Evolutionary conservation across 2,797 vertebrate genomes (phyloP).

Genomic region (Coregonus suidteri): DNA sequence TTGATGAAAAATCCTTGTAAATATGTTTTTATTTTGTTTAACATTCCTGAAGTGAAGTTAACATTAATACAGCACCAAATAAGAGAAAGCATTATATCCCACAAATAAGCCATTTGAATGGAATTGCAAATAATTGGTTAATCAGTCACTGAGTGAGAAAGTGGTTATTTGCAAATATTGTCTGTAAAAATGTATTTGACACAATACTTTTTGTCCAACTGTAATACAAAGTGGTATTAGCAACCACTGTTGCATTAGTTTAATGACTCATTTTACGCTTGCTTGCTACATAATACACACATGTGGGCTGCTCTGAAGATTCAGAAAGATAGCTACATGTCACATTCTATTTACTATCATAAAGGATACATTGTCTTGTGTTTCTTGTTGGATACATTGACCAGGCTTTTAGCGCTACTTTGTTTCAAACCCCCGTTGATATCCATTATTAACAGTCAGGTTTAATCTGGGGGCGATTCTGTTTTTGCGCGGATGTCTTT

Average conservation of each 20-base stretch:
- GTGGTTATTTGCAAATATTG: too few relatives aligned
- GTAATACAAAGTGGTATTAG: too few relatives aligned
- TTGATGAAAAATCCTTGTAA: neutral
- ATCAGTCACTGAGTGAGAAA: neutral
- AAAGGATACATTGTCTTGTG: neutral
- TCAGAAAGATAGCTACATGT: neutral
- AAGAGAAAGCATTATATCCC: neutral
- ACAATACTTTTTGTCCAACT: too few relatives aligned
- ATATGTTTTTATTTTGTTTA: neutral
- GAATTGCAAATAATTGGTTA: neutral
- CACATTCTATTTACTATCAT: neutral
- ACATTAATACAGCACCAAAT: neutral
- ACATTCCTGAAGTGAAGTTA: neutral
- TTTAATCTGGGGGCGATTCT: slow-evolving; percentile 57
- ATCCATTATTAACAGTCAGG: slow-evolving; percentile 54
- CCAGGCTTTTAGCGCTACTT: neutral
- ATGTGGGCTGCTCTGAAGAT: neutral
- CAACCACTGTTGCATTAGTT: too few relatives aligned
- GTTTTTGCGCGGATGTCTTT: slow-evolving; percentile 78
- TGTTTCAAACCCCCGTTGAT: slow-evolving; percentile 23
- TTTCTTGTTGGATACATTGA: neutral
- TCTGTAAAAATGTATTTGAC: too few relatives aligned
- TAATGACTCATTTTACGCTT: neutral
- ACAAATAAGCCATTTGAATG: neutral
- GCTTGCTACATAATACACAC: neutral